Percentiles rank a stretch among this genome's conserved stretches.
These are phyloP conservation scores for Sialia sialis DNA, from an alignment of 2,113 vertebrate species.

Conservation along the genomic window DNA sequence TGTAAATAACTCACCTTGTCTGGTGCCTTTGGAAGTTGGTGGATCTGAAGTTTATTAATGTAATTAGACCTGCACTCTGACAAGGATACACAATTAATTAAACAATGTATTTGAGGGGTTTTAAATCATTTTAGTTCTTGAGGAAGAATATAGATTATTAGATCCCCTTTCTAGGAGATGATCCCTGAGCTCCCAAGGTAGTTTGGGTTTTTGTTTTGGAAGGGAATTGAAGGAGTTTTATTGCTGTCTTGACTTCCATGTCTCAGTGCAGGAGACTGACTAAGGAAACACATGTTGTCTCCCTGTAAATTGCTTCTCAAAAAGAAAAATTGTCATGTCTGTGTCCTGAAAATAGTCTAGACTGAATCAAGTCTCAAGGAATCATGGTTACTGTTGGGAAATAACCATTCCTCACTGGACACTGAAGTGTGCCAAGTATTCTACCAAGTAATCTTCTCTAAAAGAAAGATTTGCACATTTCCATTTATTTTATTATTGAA, in stretches of 20 bases:
- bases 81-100: neutral
- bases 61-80: neutral
- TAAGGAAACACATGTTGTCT: neutral
- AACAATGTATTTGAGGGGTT: accelerated
- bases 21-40: neutral
- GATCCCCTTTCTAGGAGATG: neutral
- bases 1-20: neutral
- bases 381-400: neutral
- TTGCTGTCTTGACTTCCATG: neutral
- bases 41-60: neutral
- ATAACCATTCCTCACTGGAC: neutral
- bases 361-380: neutral
- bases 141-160: neutral
- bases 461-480: neutral
- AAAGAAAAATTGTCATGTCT: neutral
- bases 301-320: neutral
- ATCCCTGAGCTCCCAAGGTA: neutral
- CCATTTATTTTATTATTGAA: neutral
- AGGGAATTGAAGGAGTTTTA: neutral
- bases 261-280: neutral
- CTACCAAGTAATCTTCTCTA: neutral
- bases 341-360: neutral
- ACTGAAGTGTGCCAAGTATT: neutral
- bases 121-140: neutral
- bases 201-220: neutral